Evolutionary conservation across 2,888 invertebrate species (phyloP), one percentile per base, ranked within the genome.

Genomic region (Cremastinae sp.): DNA sequence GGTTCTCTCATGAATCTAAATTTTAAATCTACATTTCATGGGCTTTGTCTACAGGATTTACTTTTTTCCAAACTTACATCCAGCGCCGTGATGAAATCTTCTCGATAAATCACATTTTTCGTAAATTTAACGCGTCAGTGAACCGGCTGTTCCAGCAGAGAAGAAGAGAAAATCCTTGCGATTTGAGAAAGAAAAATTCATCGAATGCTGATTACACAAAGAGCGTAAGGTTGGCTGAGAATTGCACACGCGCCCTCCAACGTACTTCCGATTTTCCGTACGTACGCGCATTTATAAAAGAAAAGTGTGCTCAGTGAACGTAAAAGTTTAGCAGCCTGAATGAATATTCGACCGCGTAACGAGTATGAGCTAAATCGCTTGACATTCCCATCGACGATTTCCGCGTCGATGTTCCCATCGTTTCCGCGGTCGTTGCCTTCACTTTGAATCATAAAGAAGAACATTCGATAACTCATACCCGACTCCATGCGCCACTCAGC

Each of bases 381-480:
- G 70, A 70, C 65, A 70, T 69, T 70, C 58, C 69, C 70, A 70
- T 75, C 74, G 58, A 59, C 70, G 39, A 75, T 75, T 75, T 65
- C 53, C 70, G 43, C 64, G 37, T 39, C 53, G 47, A 47, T 49
- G 39, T 70, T 65, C 58, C 58, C 58, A 37, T 59, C 65, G 56
- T 39, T 55, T 45, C n/a, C 35, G n/a, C 37, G 37, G 39, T 71
- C 53, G 70, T 68, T 59, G 58, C 69, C 39, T 69, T 69, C 41
- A 59, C 59, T 69, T 69, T 69, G 35, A 41, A 65, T 65, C 72
- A 62, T 65, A 58, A 64, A 65, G 37, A 62, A 62, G 37, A 43
- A 62, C 49, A 35, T 70, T 70, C 55, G 37, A 62, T 70, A 12
- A 20, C 39, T 12, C 35, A 18, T 12, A 8, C 1, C 28, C 5